Evolutionary conservation across 1,140 invertebrate genomes (phyloP).

Genomic region (Pseudobourletiella spinata): DNA sequence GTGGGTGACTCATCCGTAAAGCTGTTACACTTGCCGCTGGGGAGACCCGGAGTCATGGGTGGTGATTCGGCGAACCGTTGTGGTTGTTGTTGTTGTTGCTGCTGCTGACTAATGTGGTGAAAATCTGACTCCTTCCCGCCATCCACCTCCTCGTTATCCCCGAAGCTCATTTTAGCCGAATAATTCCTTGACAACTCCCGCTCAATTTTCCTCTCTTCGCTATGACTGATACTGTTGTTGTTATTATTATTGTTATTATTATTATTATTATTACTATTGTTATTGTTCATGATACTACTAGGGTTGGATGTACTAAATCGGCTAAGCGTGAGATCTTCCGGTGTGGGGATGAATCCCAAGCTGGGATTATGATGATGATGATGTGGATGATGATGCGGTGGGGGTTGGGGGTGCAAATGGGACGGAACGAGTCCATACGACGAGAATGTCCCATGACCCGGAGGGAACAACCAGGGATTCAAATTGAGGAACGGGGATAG

Average conservation of each 20-base stretch:
- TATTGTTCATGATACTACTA: conserved; percentile 8
- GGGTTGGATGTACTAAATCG: not conserved
- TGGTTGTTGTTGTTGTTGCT: conserved; percentile 7
- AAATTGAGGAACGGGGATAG: conserved; percentile 28
- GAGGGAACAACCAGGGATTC: conserved; percentile 26
- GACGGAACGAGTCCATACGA: conserved; percentile 23
- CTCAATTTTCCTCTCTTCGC: not conserved
- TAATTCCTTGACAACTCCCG: not conserved
- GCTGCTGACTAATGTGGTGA: conserved; percentile 15
- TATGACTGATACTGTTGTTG: conserved; percentile 4
- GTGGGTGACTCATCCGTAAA: conserved; percentile 22
- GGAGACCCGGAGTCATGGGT: conserved; percentile 24
- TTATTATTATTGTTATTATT: conserved; percentile 8
- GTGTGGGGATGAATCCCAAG: conserved; percentile 6
- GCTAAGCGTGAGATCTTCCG: conserved; percentile 25
- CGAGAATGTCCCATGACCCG: conserved; percentile 25
- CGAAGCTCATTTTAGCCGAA: not conserved
- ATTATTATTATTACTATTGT: conserved; percentile 5
- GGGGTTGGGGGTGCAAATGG: conserved; percentile 14
- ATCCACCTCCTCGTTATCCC: not conserved
- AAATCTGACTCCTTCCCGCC: not conserved
- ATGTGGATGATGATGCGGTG: conserved; percentile 3
- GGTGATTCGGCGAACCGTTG: conserved; percentile 16
- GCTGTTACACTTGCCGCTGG: conserved; percentile 18
- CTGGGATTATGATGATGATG: too few relatives aligned